Base-by-base conservation (phyloP, 92 coral and sea anemone genomes). In the Parazoanthus darwini region DNA sequence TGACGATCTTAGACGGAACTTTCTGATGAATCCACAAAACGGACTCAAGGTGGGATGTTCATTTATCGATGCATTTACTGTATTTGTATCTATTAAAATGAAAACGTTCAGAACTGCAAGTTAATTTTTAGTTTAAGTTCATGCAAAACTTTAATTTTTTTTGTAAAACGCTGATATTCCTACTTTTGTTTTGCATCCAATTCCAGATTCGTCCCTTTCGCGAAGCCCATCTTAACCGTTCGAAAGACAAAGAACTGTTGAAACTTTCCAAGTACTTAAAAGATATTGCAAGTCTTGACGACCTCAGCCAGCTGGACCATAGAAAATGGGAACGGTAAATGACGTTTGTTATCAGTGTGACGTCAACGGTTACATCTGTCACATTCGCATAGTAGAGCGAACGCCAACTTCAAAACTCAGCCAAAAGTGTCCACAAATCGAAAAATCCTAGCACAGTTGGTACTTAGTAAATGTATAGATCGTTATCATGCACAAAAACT, bases 201-300 rank as follows among this genome's bases (percentile, higher is more conserved):
- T 70, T 29, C 26, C 74, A 97, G 99, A 97, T 97, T 78, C 92
- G 99, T 42, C 99, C 99, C 11, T 97, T 97, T 85, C 96, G 99
- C 43, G 97, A 97, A 88, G 99, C 99, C 29, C 99, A 97, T 85
- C 85, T 93, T 43, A 97, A 94, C 86, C 91, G 99, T 86, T 94
- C 88, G 33, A 97, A 90, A 67, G 99, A 97, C 91, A 97, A 77
- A 54, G 99, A 97, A 85, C 91, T 97, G 6, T 54, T 92, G 78
- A 94, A 91, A 86, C 93, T 97, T 3, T 65, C 96, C 43, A 92
- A 95, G 90, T 97, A 97, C 73, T 81, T 97, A 43, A 91, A 91
- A 63, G 86, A 91, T 85, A 97, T 97, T 38, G 97, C 98, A 38
- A 74, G 80, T 37, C 92, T 95, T 63, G 92, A 95, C 63, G 94